These are phyloP conservation scores for Lasioglossum marginatum DNA, from an alignment of 2,888 invertebrate species.

Conservation along the genomic window DNA sequence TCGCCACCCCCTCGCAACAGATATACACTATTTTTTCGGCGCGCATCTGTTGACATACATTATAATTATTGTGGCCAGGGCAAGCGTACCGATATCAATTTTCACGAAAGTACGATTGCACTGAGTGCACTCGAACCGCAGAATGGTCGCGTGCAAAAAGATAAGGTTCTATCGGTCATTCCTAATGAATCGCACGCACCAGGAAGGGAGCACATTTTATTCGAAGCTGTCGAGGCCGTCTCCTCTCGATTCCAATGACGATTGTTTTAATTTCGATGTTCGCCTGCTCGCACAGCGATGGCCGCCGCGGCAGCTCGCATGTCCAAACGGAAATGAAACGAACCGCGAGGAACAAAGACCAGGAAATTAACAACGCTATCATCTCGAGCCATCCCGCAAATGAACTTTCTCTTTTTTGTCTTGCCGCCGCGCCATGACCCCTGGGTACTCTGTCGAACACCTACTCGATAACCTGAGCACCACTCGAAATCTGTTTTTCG, in stretches of 20 bases:
- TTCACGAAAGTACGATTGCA: background rate
- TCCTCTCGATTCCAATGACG: background rate
- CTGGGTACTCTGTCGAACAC: background rate
- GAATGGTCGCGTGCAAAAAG: background rate
- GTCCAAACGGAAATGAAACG: constrained; percentile 68
- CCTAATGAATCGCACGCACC: background rate
- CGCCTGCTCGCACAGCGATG: background rate
- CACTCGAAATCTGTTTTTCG: background rate
- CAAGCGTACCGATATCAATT: background rate
- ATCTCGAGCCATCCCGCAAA: constrained; percentile 39
- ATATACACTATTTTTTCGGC: background rate
- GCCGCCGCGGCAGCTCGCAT: constrained; percentile 11
- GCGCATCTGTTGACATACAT: background rate
- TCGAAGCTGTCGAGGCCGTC: background rate
- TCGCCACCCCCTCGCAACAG: background rate
- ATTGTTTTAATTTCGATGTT: constrained; percentile 46
- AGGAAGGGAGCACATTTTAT: background rate
- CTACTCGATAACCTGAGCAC: background rate
- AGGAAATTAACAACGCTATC: constrained; percentile 68
- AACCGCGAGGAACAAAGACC: constrained; percentile 63
- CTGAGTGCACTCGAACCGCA: background rate
- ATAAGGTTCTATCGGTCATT: background rate
- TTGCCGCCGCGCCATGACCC: constrained; percentile 7
- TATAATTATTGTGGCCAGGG: background rate
- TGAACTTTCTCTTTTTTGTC: constrained; percentile 46